A percentile compares a stretch with the other conserved stretches of the same genome.
These are phyloP conservation scores for Lycocerus yunnanus DNA, from an alignment of 2,888 invertebrate genomes.

Conservation along the genomic window DNA sequence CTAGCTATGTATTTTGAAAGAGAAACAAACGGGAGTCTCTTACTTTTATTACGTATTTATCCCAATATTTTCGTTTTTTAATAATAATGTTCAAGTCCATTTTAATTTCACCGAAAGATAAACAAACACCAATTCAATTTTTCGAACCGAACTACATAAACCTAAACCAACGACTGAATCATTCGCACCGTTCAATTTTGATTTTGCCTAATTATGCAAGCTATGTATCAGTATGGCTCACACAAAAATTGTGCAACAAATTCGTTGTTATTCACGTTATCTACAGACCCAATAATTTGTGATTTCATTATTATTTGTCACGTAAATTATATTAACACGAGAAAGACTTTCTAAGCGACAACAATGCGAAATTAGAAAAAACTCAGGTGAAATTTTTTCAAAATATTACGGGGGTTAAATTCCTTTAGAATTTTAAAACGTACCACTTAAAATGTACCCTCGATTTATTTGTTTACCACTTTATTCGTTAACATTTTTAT, in stretches of 20 bases:
- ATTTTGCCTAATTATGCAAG: slow-evolving; percentile 13
- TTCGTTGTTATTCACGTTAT: neutral
- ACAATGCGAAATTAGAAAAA: neutral
- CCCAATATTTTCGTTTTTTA: no score
- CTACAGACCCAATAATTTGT: neutral
- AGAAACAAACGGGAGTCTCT: neutral
- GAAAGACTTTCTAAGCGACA: neutral
- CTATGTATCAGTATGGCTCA: slow-evolving; percentile 4
- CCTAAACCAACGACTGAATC: slow-evolving; percentile 11
- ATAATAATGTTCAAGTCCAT: no score
- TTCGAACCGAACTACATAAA: slow-evolving; percentile 4
- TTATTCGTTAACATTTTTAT: neutral
- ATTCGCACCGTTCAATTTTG: neutral
- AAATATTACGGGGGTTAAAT: neutral
- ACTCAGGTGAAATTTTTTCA: neutral
- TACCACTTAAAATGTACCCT: no score
- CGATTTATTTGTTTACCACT: neutral
- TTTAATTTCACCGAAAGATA: neutral
- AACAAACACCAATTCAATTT: neutral
- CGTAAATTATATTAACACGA: neutral
- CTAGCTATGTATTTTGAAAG: no score
- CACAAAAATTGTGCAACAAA: slow-evolving; percentile 5
- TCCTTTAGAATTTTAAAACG: no score
- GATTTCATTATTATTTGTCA: neutral
- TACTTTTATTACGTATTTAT: neutral